Evolutionary conservation across 2,113 vertebrate species (phyloP).

Genomic region (Tragelaphus strepsiceros): DNA sequence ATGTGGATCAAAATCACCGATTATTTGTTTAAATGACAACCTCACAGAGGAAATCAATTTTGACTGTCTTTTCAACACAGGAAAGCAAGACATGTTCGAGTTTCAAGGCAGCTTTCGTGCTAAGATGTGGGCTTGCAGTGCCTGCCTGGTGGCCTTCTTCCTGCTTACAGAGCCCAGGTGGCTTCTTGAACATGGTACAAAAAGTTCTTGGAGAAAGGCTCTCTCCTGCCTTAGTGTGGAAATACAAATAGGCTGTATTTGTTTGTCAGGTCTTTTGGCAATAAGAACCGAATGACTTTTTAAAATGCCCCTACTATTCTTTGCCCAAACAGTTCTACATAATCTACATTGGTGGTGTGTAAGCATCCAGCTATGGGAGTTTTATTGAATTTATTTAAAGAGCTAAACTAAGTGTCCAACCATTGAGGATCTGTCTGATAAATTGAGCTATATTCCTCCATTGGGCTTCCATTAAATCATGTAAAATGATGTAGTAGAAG

Average conservation of each 20-base stretch:
- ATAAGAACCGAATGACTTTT: neutral
- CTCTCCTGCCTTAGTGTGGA: neutral
- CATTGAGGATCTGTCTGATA: neutral
- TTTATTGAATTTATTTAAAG: neutral
- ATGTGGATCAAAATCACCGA: neutral
- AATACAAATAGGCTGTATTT: neutral
- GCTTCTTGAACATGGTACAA: fast-evolving
- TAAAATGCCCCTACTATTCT: neutral
- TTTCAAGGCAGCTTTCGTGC: neutral
- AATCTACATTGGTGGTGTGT: neutral
- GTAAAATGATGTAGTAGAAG: neutral
- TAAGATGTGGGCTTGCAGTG: neutral
- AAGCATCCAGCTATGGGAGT: neutral
- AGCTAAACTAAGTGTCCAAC: neutral
- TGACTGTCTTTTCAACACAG: neutral
- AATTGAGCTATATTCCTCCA: neutral
- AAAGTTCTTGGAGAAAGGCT: neutral
- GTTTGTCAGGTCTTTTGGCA: neutral
- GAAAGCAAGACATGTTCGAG: neutral
- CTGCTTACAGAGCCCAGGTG: fast-evolving
- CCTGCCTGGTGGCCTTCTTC: neutral
- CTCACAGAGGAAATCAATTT: neutral
- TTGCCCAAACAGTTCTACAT: neutral
- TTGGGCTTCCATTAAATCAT: neutral
- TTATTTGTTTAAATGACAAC: neutral